phyloP scores from a whole-genome alignment of 2,888 invertebrate species.

The Papilio protenor region DNA sequence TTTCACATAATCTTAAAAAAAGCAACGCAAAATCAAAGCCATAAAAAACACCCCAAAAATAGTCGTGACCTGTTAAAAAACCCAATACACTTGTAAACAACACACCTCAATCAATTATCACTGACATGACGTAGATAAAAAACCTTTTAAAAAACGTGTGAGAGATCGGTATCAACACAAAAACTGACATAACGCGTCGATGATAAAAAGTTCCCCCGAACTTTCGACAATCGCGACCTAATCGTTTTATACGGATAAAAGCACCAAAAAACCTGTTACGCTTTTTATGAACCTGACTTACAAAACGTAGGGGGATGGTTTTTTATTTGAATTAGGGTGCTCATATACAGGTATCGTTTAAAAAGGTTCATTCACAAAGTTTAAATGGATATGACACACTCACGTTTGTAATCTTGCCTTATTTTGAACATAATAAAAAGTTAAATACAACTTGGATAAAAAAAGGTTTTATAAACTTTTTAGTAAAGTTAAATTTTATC shows the following conservation, averaged over 20 bases:
- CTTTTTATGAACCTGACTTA: conserved; percentile 74
- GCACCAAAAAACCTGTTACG: conserved; percentile 64
- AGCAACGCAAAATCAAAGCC: background rate
- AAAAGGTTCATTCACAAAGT: conserved; percentile 9
- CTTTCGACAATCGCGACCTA: conserved; percentile 53
- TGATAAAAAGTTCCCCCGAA: conserved; percentile 67
- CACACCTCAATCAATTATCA: conserved; percentile 74
- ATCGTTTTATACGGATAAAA: conserved; percentile 59
- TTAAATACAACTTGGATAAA: no score
- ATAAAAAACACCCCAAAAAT: background rate
- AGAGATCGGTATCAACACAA: conserved; percentile 75
- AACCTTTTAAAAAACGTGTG: conserved; percentile 78
- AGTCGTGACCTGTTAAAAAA: conserved; percentile 35
- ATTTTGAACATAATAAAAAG: no score
- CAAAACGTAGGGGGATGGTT: conserved; percentile 49
- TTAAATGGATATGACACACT: background rate
- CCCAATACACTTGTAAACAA: conserved; percentile 65
- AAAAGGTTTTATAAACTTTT: no score
- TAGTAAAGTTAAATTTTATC: no score
- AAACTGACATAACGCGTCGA: conserved; percentile 59
- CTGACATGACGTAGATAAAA: conserved; percentile 66
- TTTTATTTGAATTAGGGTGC: conserved; percentile 43
- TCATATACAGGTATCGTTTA: conserved; percentile 32
- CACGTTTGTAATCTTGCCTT: no score
- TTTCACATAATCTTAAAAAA: background rate